A percentile compares a stretch with the other conserved stretches of the same genome.
Evolutionary conservation across 2,888 invertebrate species (phyloP).

Genomic region (Yponomeuta plumbellus): DNA sequence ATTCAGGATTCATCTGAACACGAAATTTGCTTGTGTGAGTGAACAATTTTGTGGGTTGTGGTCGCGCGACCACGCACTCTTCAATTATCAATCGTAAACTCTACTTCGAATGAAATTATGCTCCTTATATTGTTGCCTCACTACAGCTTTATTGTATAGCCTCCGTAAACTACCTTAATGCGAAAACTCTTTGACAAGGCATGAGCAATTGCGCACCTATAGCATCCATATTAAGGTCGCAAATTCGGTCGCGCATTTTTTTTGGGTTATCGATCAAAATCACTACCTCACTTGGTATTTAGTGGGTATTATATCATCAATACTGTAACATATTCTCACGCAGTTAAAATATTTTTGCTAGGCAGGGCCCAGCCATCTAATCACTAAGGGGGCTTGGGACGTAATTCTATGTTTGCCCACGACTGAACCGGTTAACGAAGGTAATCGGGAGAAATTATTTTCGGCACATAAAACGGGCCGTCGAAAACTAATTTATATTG

Average conservation of each 20-base stretch:
- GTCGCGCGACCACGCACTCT: slow-evolving; percentile 50
- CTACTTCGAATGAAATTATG: slow-evolving; percentile 52
- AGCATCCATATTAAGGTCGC: neutral
- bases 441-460: slow-evolving; percentile 41
- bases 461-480: slow-evolving; percentile 59
- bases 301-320: neutral
- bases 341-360: neutral
- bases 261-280: neutral
- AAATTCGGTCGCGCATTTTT: neutral
- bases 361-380: neutral
- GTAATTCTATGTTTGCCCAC: slow-evolving; percentile 8
- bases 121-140: slow-evolving; percentile 25
- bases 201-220: neutral
- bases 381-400: neutral
- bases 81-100: slow-evolving; percentile 72
- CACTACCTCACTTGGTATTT: neutral
- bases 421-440: slow-evolving; percentile 18
- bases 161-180: neutral
- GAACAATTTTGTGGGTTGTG: slow-evolving; percentile 17
- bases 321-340: slow-evolving; percentile 5
- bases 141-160: slow-evolving; percentile 15
- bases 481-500: slow-evolving; percentile 73
- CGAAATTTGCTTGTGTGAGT: neutral
- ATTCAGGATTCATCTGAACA: too few species aligned
- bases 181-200: neutral